Conservation (phyloP, 2,113 vertebrate genomes). For the Piliocolobus tephrosceles region DNA sequence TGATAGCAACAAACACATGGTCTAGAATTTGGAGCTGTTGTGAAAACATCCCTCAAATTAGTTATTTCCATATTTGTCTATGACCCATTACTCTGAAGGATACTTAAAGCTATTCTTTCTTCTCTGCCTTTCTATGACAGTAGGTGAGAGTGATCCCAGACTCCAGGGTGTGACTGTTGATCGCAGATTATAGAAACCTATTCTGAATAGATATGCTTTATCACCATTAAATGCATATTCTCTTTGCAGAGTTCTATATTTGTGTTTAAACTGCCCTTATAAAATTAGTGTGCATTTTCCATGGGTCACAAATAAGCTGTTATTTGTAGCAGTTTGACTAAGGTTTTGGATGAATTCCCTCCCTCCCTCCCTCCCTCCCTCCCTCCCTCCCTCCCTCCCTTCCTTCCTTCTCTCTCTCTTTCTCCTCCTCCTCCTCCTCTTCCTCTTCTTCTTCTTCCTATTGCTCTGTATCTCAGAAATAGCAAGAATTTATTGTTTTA, state of each 20-base stretch:
- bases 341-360: slow-evolving; percentile 18
- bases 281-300: slow-evolving; percentile 22
- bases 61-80: neutral
- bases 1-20: neutral
- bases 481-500: slow-evolving; percentile 25
- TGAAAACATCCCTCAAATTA: neutral
- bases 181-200: neutral
- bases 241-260: neutral
- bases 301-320: neutral
- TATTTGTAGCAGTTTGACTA: neutral
- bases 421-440: neutral
- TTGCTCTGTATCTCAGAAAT: slow-evolving; percentile 24
- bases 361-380: fast-evolving
- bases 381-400: too few relatives aligned
- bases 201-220: neutral
- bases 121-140: neutral
- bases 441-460: neutral
- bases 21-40: neutral
- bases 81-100: neutral
- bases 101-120: neutral
- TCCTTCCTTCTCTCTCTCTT: too few relatives aligned
- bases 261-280: neutral
- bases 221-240: neutral
- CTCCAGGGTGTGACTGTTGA: neutral
- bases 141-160: neutral